Conservation (phyloP, 2,888 invertebrate genomes). For the Caenorhabditis afra region DNA sequence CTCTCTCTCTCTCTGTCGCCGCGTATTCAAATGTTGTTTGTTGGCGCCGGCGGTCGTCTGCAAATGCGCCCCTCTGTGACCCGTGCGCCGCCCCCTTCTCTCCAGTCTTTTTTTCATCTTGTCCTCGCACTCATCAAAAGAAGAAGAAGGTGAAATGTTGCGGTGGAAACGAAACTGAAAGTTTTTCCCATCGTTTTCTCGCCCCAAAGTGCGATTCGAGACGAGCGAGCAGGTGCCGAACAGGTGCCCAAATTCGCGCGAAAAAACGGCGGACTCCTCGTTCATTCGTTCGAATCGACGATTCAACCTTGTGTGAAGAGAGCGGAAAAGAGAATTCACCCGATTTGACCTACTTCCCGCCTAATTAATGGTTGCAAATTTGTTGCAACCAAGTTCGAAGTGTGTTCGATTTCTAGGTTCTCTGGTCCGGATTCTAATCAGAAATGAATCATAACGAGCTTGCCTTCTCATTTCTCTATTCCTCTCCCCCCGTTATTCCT, state of each 20-base stretch:
- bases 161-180: conserved; percentile 5
- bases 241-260: neutral
- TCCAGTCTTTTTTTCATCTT: conserved; percentile 12
- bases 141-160: neutral
- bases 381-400: too few relatives aligned
- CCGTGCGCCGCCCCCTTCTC: conserved; percentile 12
- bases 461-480: too few relatives aligned
- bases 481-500: too few relatives aligned
- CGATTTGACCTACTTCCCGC: too few relatives aligned
- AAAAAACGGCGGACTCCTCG: neutral
- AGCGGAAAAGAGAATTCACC: too few relatives aligned
- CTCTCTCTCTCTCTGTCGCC: conserved; percentile 17
- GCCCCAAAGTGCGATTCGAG: neutral
- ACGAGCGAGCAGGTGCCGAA: neutral
- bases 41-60: conserved; percentile 9
- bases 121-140: conserved; percentile 2
- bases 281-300: too few relatives aligned
- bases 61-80: conserved; percentile 10
- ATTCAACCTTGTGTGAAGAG: too few relatives aligned
- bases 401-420: too few relatives aligned
- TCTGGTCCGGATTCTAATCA: too few relatives aligned
- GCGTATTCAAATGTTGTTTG: conserved; percentile 57
- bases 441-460: neutral
- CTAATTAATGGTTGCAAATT: too few relatives aligned
- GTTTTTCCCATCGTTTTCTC: neutral